Evolutionary conservation across 2,888 invertebrate species (phyloP), one percentile per base, ranked within the genome.

Genomic region (Unio delphinus): DNA sequence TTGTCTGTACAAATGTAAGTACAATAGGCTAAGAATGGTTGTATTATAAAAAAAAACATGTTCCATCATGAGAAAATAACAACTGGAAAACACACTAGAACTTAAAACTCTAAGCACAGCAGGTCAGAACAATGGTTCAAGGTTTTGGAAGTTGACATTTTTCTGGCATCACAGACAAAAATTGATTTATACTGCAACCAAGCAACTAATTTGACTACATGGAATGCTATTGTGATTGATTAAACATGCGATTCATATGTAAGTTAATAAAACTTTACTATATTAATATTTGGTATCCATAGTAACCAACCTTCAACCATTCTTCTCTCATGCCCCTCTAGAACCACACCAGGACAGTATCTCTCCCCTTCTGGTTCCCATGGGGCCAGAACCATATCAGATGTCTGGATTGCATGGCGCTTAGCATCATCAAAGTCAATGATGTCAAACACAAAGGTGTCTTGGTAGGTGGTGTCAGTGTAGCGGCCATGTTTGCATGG

Each of bases 371-470:
- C 86, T 45, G 85, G 86, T 69, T 88, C 85, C 84, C 85, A 86
- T 0, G 88, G 87, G 7, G 88, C 88, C 61, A 89, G 71, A 6
- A 89, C 88, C 68, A 81, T 83, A 74, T 90, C 89, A 3, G 86
- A 87, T 7, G 83, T 80, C 54, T 86, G 73, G 23, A 90, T 83
- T 6, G 89, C 80, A 69, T 89, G 89, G 18, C 88, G 79, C 64
- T 82, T 77, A 11, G 89, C 88, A 79, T 90, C 90, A 8, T 76
- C 79, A 64, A 82, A 81, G 64, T 87, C 87, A 15, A 90, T 84
- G 66, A 90, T 88, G 79, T 90, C 89, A 78, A 82, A 84, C 5
- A 90, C 83, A 69, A 79, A 83, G 0, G 89, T 90, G 74, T 89
- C 89, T 76, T 90, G 89, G 73, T 89, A 89, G 0, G 78, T 77